Evolutionary conservation across 2,113 vertebrate genomes (phyloP).

Genomic region (Dromaius novaehollandiae): DNA sequence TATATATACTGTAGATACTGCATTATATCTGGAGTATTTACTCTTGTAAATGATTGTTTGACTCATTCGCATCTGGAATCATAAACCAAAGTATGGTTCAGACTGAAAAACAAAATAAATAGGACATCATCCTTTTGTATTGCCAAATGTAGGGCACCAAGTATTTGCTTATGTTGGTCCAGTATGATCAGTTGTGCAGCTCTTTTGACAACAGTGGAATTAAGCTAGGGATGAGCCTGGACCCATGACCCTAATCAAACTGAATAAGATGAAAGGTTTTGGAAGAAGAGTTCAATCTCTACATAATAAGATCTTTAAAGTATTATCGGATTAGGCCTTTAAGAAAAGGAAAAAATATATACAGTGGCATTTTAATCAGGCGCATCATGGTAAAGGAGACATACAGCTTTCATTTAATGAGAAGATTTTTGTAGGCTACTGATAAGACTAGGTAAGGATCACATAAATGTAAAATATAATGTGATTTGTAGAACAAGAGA

Average conservation of each 20-base stretch:
- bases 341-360: background rate
- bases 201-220: slow-evolving; percentile 42
- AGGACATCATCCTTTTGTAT: slow-evolving; percentile 20
- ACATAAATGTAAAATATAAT: background rate
- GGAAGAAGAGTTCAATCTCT: slow-evolving; percentile 38
- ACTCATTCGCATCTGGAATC: background rate
- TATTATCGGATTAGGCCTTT: slow-evolving; percentile 58
- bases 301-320: slow-evolving; percentile 60
- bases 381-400: background rate
- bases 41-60: background rate
- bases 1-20: background rate
- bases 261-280: slow-evolving; percentile 43
- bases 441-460: background rate
- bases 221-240: slow-evolving; percentile 43
- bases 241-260: slow-evolving; percentile 62
- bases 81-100: background rate
- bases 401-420: slow-evolving; percentile 13
- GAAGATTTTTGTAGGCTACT: background rate
- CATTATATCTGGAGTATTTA: background rate
- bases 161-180: slow-evolving; percentile 26
- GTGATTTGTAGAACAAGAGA: background rate
- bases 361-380: slow-evolving; percentile 45
- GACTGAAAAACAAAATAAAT: background rate
- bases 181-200: background rate
- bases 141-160: slow-evolving; percentile 63